A percentile compares a stretch with the other conserved stretches of the same genome.
These are phyloP conservation scores for Papilio dardanus DNA, from an alignment of 1,140 invertebrate genomes.

Conservation along the genomic window DNA sequence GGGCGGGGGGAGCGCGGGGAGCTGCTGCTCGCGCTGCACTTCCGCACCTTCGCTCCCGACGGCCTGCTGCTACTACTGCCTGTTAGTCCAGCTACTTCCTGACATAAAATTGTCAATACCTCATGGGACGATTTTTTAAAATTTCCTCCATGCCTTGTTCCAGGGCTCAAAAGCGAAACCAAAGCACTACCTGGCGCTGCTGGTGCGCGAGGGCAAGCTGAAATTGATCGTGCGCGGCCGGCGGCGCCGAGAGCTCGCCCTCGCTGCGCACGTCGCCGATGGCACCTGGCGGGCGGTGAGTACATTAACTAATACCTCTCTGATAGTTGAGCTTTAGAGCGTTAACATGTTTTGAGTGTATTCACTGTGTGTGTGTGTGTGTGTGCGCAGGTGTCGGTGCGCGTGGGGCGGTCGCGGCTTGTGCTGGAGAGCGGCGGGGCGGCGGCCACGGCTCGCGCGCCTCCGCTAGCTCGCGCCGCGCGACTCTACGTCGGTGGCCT, in stretches of 20 bases:
- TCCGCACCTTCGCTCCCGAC: conserved; percentile 93
- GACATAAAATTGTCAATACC: not conserved
- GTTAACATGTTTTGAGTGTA: not conserved
- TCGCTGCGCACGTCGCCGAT: conserved; percentile 87
- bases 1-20: conserved; percentile 83
- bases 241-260: conserved; percentile 85
- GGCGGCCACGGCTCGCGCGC: conserved; percentile 82
- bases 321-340: not conserved
- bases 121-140: not conserved
- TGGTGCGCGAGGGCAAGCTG: conserved; percentile 88
- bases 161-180: conserved; percentile 49
- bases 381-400: conserved; percentile 83
- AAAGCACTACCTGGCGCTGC: conserved; percentile 88
- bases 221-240: conserved; percentile 86
- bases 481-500: conserved; percentile 92
- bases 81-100: conserved; percentile 74
- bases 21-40: conserved; percentile 91
- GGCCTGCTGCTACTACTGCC: conserved; percentile 91
- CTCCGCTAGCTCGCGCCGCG: conserved; percentile 86
- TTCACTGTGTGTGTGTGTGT: too few relatives aligned
- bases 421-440: conserved; percentile 81
- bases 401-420: conserved; percentile 80
- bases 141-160: too few relatives aligned
- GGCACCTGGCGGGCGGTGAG: conserved; percentile 93
- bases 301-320: not conserved